phyloP scores from a whole-genome alignment of 92 coral and sea anemone species.

The Porites cylindrica region DNA sequence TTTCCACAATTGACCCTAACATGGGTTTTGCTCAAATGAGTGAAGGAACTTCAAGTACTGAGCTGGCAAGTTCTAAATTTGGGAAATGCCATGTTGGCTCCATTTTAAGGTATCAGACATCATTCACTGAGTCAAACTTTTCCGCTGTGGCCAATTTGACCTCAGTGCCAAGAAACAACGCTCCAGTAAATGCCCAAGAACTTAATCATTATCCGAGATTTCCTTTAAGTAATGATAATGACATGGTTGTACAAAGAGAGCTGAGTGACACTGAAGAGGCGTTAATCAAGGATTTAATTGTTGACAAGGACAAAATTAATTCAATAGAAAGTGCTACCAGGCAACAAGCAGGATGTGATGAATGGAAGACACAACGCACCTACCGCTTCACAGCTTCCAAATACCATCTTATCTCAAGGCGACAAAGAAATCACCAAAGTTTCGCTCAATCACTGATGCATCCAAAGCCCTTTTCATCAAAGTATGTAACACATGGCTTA shows the following conservation, averaged over 20 bases:
- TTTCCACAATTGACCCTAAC: too few relatives aligned
- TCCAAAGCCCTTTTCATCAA: slow-evolving; percentile 59
- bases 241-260: too few relatives aligned
- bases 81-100: background rate
- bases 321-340: background rate
- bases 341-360: slow-evolving; percentile 1
- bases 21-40: too few relatives aligned
- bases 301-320: background rate
- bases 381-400: slow-evolving; percentile 7
- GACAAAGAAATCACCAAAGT: slow-evolving; percentile 16
- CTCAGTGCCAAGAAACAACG: background rate
- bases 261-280: background rate
- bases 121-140: slow-evolving; percentile 7
- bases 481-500: slow-evolving; percentile 63
- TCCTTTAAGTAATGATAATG: too few relatives aligned
- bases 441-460: slow-evolving; percentile 33
- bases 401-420: background rate
- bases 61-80: too few relatives aligned
- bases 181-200: background rate
- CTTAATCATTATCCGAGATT: background rate
- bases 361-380: background rate
- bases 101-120: background rate
- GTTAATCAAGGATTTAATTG: background rate
- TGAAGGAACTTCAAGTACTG: background rate
- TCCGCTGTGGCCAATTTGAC: background rate